Conservation (phyloP, 2,113 vertebrate species). For the Heliornis fulica region DNA sequence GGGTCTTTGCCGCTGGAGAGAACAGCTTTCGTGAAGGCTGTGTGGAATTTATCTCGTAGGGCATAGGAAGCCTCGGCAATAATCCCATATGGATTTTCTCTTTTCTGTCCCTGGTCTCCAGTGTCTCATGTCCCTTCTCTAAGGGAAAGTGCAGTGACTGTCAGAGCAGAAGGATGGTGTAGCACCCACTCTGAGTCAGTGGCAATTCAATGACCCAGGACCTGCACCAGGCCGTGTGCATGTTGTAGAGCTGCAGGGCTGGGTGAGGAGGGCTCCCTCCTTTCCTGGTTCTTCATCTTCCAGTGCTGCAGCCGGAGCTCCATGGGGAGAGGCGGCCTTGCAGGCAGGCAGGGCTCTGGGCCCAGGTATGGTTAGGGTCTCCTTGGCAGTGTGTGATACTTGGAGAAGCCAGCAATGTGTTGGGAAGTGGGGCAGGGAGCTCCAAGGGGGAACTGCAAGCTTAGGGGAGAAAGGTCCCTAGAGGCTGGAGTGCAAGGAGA, state of each 20-base stretch:
- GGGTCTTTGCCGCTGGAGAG: background rate
- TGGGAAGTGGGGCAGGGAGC: background rate
- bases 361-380: background rate
- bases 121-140: background rate
- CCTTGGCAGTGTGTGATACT: background rate
- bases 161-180: background rate
- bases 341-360: background rate
- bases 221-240: background rate
- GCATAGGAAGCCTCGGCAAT: background rate
- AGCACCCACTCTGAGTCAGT: background rate
- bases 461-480: background rate
- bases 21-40: background rate
- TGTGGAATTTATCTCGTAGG: background rate
- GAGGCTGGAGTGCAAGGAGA: background rate
- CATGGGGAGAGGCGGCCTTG: rapidly evolving
- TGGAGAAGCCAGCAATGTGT: rapidly evolving
- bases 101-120: background rate
- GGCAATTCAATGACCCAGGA: background rate
- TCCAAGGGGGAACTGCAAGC: background rate
- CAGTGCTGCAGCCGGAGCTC: background rate
- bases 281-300: background rate
- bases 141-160: background rate
- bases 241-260: background rate
- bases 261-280: background rate
- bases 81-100: background rate